Evolutionary conservation across 2,797 vertebrate species (phyloP), one percentile per base, ranked within the genome.

Genomic region (Mareca penelope): DNA sequence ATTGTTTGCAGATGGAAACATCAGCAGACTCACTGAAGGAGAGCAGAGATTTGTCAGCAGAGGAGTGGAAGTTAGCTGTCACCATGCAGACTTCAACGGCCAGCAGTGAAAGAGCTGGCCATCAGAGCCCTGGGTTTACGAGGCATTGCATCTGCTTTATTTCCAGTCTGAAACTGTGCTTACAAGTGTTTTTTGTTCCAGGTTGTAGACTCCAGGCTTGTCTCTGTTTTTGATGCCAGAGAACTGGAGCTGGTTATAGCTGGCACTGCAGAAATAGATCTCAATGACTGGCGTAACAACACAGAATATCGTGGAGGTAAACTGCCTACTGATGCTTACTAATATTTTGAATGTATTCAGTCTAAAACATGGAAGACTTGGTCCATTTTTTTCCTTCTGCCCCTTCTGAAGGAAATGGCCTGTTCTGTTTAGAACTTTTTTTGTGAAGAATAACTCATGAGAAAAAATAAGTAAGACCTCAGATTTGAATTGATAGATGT

Each of bases 161-260:
- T 84, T 93, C 29, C n/a, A 72, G 31, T 59, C 50, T 69, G 69
- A 91, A 80, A 70, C 35, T 29, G 10, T 73, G 22, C 76, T 96
- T 63, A 97, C 57, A 46, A 50, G 26, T 89, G 50, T 0, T 77
- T 92, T 97, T 65, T 95, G 22, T 98, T 98, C 78, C 96, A 99
- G 99, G 99, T 99, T 68, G 99, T 99, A 13, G 99, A 99, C 96
- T 99, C 99, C 24, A 98, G 99, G 94, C 98, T 99, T 37, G 99
- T 99, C 93, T 99, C 99, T 0, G 99, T 99, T 94, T 99, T 99
- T n/a, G 99, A 99, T 82, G 99, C 99, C n/a, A 98, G 99, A 84
- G 99, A 99, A 93, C 97, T 99, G 97, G 99, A 99, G 97, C 96
- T 99, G 97, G 99, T 99, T 71, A 99, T 99, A 24, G 99, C 99